Base-by-base conservation (phyloP, 2,888 invertebrate genomes). In the Tetragonula carbonaria region DNA sequence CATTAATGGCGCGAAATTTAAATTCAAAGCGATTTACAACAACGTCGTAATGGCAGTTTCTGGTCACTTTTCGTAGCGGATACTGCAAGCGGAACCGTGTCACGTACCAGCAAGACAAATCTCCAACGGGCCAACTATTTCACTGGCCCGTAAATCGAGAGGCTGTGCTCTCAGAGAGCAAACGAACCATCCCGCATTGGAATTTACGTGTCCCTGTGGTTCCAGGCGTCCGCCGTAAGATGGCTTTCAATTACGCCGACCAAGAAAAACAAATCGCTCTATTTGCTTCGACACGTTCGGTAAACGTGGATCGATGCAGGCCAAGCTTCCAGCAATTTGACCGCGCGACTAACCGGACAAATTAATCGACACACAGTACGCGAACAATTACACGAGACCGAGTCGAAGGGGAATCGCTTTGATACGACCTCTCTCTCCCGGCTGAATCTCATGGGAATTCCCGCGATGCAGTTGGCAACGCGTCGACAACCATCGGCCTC, bases 221-320 rank as follows among this genome's bases (percentile, higher is more conserved):
- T 67, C 33, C 45, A 70, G 21, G 55, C 28, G 67, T 45, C 51
- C 59, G 45, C 70, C 68, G 53, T 70, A 65, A 80, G 72, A 73
- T 62, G 66, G 67, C 59, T 79, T 81, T 81, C 81, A 81, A 81
- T 81, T 81, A 81, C 67, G 59, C 13, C 23, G 62, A 33, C 2
- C 13, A 18, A 14, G 80, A 73, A 67, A 67, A 79, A 81, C 72
- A 72, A 66, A 79, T 80, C 59, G 57, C 18, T 45, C 63, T 63
- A 63, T 77, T 57, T 65, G 57, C 57, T 67, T 53, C 72, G 80
- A 81, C 72, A 67, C 78, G 72, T 66, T 28, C 72, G 50, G 21
- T 28, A 16, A 63, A 18, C 0, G 28, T 59, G 33, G 55, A 75
- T 80, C 79, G 79, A 80, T 80, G n/a, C 28, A 6, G 18, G 18